Evolutionary conservation across 2,797 vertebrate species (phyloP), one percentile per base, ranked within the genome.

Genomic region (Melanogrammus aeglefinus): DNA sequence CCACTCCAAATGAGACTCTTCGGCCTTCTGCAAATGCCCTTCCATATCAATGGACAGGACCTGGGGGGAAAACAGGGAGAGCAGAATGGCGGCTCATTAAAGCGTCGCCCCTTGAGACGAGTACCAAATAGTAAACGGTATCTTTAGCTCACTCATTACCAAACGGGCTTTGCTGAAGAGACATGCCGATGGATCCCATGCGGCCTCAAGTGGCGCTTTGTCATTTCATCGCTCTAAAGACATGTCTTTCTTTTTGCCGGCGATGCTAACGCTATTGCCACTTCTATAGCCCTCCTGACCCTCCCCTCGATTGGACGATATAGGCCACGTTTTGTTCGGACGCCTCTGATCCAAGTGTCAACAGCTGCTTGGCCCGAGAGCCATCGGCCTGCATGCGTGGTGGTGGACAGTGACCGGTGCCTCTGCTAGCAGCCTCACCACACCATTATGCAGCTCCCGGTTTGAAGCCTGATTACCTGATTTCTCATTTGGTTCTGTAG

Each of bases 131-230:
- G 33, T 79, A 69, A 72, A 16, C 29, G 75, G 82, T 89, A 82
- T 90, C 88, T 90, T 86, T 84, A 83, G 87, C 77, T 73, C 83
- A 83, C 88, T 92, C 86, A 81, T 91, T 91, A 92, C 86, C 84
- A 90, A 89, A 87, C 77, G 75, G 88, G 82, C 80, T 83, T 85
- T 83, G 82, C 85, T 80, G 77, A 86, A 82, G 77, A 90, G 91
- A 90, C 91, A 85, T 83, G 86, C 24, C 33, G 38, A 35, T 74
- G 82, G 69, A 38, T 33, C 82, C 83, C 83, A 79, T 10, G 72
- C 6, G 66, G 86, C 85, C 90, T 90, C 84, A 79, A 88, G 88
- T 88, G 88, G 81, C 81, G 78, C 85, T 86, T 33, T 74, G 79
- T 76, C 79, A 39, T 73, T 76, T 85, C 76, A 1, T 77, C 81